A percentile compares a stretch with the other conserved stretches of the same genome.
These are phyloP conservation scores for Campoletis raptor DNA, from an alignment of 2,888 invertebrate species.

Conservation along the genomic window DNA sequence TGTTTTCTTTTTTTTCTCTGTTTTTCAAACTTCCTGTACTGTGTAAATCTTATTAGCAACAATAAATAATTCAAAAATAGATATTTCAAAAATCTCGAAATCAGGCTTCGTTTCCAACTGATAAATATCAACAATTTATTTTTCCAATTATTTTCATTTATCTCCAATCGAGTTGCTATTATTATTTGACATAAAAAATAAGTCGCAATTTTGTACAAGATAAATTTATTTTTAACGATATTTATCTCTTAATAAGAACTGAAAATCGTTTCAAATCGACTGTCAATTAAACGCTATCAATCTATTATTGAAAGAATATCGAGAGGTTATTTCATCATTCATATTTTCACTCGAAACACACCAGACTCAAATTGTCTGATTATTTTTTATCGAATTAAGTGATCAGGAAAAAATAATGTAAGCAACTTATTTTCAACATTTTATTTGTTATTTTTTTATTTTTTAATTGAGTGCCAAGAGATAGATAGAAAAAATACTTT, in stretches of 20 bases:
- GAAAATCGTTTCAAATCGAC: no score
- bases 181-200: not conserved
- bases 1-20: not conserved
- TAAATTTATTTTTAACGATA: not conserved
- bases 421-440: not conserved
- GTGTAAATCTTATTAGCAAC: not conserved
- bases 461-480: not conserved
- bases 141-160: not conserved
- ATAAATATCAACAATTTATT: not conserved
- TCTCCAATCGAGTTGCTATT: not conserved
- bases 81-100: not conserved
- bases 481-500: not conserved
- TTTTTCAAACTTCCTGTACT: not conserved
- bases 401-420: not conserved
- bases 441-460: not conserved
- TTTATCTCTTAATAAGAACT: not conserved
- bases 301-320: not conserved
- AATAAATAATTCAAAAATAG: not conserved
- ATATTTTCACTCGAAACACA: no score
- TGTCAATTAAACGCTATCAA: no score
- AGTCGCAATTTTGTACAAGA: not conserved
- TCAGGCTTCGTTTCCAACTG: not conserved
- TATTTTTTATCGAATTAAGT: not conserved
- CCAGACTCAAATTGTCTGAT: not conserved
- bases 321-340: not conserved